Base-by-base conservation (phyloP, 2,797 vertebrate species). In the Paguma larvata region DNA sequence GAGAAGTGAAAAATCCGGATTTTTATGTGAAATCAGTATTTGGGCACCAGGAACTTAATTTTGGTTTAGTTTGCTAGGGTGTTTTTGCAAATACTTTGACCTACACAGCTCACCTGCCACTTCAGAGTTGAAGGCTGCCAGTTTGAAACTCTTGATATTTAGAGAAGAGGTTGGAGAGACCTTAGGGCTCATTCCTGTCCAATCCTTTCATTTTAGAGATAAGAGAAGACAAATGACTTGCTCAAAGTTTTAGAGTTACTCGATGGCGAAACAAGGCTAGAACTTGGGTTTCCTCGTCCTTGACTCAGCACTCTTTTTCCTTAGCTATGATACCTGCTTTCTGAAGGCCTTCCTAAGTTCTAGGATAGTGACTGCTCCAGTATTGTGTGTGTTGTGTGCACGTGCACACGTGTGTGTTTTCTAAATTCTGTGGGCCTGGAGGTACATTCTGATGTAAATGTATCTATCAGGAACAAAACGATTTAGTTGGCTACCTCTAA, bases 201-300 rank as follows among this genome's bases (percentile, higher is more conserved):
- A 32, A 18, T 56, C 5, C 67, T 30, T 78, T 82, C 51, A 30
- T 77, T 70, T 88, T 53, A 59, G 25, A 86, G 15, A 9, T 89
- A 46, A 87, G 91, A 88, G 53, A 88, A 89, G 30, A 48, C 19
- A 62, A 93, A 2, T 38, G 41, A 75, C 78, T 84, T 97, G 32
- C 46, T 79, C 67, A 67, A 79, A 59, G 67, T 75, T 23, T 83
- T 38, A 80, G 6, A 16, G 32, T 93, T 72, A 90, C 32, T 82
- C 34, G 25, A 10, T 67, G 19, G 30, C 19, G 46, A 46, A 93
- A 77, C 67, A 72, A 48, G 34, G 9, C 85, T 92, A 65, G 68
- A 94, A 53, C 59, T 93, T 94, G n/a, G 38, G 41, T 92, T 94
- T 96, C n/a, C 53, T 86, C 30, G 25, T 75, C 79, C 23, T 27